Percentiles rank a stretch among this genome's conserved stretches.
Evolutionary conservation across 2,888 invertebrate genomes (phyloP).

Genomic region (Hypena proboscidalis): DNA sequence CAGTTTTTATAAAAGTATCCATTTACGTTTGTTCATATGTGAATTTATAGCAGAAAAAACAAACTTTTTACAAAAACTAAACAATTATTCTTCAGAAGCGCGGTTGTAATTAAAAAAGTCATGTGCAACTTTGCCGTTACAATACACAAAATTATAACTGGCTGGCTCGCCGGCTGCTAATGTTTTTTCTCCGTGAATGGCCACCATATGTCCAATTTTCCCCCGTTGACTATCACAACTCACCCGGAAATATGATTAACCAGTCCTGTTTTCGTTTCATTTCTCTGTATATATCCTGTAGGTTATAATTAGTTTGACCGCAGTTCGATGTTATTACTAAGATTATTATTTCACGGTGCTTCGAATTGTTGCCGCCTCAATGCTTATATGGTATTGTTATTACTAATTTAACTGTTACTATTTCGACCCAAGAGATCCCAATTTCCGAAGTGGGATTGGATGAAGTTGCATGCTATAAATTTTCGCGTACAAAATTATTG

Average conservation of each 20-base stretch:
- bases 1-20: too few species aligned
- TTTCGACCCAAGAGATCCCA: constrained; percentile 38
- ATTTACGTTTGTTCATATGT: too few species aligned
- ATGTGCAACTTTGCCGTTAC: constrained; percentile 1
- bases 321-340: constrained; percentile 40
- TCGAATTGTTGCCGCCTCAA: constrained; percentile 34
- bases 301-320: constrained; percentile 16
- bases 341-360: constrained; percentile 47
- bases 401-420: constrained; percentile 44
- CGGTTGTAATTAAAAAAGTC: not conserved
- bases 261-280: constrained; percentile 40
- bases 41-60: too few species aligned
- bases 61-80: too few species aligned
- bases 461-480: constrained; percentile 27
- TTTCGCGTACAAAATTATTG: not conserved
- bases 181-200: constrained; percentile 13
- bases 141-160: not conserved
- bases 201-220: constrained; percentile 11
- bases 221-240: constrained; percentile 10
- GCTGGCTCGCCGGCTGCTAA: not conserved
- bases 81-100: too few species aligned
- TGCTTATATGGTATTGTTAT: constrained; percentile 38
- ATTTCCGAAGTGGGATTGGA: constrained; percentile 37
- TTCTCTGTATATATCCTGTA: constrained; percentile 12
- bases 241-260: constrained; percentile 12